Evolutionary conservation across 2,888 invertebrate genomes (phyloP).

Genomic region (Nemotelus nigrinus): DNA sequence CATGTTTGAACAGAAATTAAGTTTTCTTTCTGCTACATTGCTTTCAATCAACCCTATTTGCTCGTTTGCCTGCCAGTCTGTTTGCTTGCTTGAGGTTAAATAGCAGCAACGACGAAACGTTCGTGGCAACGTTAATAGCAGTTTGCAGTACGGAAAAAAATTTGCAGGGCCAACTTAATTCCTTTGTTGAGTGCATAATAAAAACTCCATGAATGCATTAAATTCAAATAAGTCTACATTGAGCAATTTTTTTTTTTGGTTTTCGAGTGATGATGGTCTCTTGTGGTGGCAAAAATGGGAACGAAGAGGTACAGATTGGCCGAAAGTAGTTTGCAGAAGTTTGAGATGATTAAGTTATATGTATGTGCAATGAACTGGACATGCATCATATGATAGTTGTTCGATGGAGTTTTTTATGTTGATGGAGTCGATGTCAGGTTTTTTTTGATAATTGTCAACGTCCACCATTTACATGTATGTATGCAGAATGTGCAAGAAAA

Average conservation of each 20-base stretch:
- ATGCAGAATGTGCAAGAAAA: too few relatives aligned
- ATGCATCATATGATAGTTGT: too few relatives aligned
- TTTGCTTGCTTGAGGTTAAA: not conserved
- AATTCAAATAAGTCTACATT: constrained; percentile 28
- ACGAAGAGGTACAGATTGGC: too few relatives aligned
- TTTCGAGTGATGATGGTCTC: too few relatives aligned
- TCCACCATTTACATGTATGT: too few relatives aligned
- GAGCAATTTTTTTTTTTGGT: not conserved
- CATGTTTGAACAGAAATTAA: constrained; percentile 20
- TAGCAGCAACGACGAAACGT: not conserved
- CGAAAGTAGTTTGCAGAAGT: too few relatives aligned
- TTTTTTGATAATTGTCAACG: too few relatives aligned
- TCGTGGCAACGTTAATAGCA: not conserved
- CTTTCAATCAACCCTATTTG: constrained; percentile 14
- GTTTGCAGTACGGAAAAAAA: not conserved
- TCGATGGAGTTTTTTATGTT: too few relatives aligned
- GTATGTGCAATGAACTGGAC: too few relatives aligned
- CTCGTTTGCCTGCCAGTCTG: not conserved
- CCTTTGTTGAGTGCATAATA: constrained; percentile 40
- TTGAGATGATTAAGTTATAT: too few relatives aligned
- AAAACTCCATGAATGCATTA: constrained; percentile 42
- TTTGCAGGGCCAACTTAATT: constrained; percentile 18
- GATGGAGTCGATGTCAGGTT: too few relatives aligned
- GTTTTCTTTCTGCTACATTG: constrained; percentile 24
- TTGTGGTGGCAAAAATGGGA: too few relatives aligned